Evolutionary conservation across 1,140 invertebrate species (phyloP), one percentile per base, ranked within the genome.

Genomic region (Lepidurus packardi): DNA sequence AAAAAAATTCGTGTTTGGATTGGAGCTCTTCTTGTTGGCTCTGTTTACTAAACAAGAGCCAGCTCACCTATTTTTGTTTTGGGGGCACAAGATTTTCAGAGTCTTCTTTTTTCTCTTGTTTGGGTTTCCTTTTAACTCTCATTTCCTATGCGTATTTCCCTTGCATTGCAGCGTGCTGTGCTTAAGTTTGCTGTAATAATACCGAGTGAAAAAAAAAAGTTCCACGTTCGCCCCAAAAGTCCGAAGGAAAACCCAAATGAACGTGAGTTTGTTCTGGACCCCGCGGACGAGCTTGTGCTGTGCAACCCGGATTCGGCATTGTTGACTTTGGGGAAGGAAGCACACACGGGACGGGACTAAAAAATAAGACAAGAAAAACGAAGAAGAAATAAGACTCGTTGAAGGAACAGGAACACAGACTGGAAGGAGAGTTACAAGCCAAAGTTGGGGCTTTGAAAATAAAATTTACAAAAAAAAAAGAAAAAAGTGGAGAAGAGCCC

Each of bases 291-390:
- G 53, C 53, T 65, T 9, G 53, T 13, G 53, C 53, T 65, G 9
- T 65, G 53, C 53, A 65, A 65, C 53, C 53, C 53, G 53, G 53
- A 65, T 65, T 65, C 21, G 53, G 53, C 13, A 65, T 65, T 65
- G 53, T 65, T 65, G 53, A 65, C 53, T 65, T 65, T 65, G 53
- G 53, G 53, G 13, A 65, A 65, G 53, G 53, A 21, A 65, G 53
- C 53, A 65, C 53, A 65, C 53, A 21, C 21, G 34, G 34, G 34
- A 34, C 34, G 34, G 2, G n/a, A n/a, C n/a, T 34, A 34, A 34
- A 34, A 34, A 34, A 65, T 16, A 65, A 13, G 53, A 21, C 8
- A 1, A 65, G 21, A 21, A 21, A 65, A 65, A 11, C 21, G 21
- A 65, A 21, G 13, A 16, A 65, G 13, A 11, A 65, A n/a, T 11